Evolutionary conservation across 1,140 invertebrate species (phyloP).

Genomic region (Galendromus occidentalis): DNA sequence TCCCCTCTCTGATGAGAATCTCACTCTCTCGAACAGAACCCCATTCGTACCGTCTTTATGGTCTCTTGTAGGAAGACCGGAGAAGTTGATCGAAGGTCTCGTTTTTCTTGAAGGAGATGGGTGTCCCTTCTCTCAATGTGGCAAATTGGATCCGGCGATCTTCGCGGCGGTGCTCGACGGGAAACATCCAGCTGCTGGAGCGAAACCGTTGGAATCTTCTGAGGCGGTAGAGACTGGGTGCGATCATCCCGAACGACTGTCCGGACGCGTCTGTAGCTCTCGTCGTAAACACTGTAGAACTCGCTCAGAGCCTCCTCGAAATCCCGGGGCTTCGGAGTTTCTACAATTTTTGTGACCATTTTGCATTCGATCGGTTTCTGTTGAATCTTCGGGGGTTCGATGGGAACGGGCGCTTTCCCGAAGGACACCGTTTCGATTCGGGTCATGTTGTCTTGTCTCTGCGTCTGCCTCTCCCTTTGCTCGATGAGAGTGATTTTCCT

Average conservation of each 20-base stretch:
- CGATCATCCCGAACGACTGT: not conserved
- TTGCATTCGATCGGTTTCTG: not conserved
- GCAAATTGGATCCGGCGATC: not conserved
- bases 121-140: not conserved
- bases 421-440: too few species aligned
- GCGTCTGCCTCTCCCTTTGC: not conserved
- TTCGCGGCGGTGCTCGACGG: not conserved
- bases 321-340: not conserved
- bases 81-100: not conserved
- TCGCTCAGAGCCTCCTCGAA: not conserved
- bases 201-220: not conserved
- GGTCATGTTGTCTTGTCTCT: too few species aligned
- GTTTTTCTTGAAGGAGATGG: not conserved
- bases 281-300: not conserved
- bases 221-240: not conserved
- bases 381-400: too few species aligned
- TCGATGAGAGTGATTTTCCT: slow-evolving; percentile 4
- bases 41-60: not conserved
- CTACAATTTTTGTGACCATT: not conserved
- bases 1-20: too few species aligned
- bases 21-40: too few species aligned
- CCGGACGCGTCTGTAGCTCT: not conserved
- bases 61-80: not conserved
- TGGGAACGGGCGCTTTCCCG: too few species aligned
- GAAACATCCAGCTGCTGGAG: not conserved